A percentile compares a stretch with the other conserved stretches of the same genome.
These are phyloP conservation scores for Geophilus truncorum DNA, from an alignment of 2,888 invertebrate species.

Conservation along the genomic window DNA sequence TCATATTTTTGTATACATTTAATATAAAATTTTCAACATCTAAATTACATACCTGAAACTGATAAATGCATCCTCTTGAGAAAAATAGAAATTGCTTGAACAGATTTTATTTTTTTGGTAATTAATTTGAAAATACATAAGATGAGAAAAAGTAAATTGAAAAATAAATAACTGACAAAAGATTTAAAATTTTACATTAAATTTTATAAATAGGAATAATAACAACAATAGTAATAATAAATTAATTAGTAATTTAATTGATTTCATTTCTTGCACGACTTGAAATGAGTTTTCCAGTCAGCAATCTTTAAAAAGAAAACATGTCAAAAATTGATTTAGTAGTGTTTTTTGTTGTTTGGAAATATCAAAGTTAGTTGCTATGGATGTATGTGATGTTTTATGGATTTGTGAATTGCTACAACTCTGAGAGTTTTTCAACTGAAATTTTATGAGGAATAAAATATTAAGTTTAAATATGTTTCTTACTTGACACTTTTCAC, in stretches of 20 bases:
- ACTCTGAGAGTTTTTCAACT: too few species aligned
- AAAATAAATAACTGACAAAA: too few species aligned
- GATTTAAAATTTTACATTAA: neutral
- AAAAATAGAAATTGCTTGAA: too few species aligned
- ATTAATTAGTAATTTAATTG: neutral
- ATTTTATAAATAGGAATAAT: neutral
- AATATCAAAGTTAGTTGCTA: neutral
- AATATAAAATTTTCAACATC: too few species aligned
- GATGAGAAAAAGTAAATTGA: neutral
- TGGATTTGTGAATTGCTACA: too few species aligned
- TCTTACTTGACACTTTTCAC: conserved; percentile 80
- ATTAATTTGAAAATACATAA: neutral
- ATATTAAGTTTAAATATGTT: neutral
- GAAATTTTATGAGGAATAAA: neutral
- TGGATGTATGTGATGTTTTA: too few species aligned
- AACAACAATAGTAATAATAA: neutral
- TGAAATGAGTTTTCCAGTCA: neutral
- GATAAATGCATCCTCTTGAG: neutral
- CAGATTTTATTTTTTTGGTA: neutral
- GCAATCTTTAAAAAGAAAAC: neutral
- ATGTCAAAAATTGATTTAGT: neutral
- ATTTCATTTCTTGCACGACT: neutral
- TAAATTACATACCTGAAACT: neutral
- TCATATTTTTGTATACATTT: too few species aligned
- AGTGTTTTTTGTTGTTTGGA: neutral